Percentiles rank a stretch among this genome's conserved stretches.
Evolutionary conservation across 2,113 vertebrate species (phyloP).

Genomic region (Trachemys scripta): DNA sequence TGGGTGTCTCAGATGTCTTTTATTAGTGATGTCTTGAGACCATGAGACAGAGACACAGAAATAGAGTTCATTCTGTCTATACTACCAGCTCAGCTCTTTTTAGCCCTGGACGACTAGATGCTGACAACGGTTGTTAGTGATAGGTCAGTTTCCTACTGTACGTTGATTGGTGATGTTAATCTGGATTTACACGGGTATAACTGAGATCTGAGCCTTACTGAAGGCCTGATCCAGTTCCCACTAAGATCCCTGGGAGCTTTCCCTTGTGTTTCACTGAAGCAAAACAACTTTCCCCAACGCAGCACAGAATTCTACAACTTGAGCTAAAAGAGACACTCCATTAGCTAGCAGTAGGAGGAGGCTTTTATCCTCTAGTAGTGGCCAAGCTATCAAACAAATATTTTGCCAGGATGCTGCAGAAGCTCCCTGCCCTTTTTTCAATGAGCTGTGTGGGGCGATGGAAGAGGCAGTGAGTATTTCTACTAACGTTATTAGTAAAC

Average conservation of each 20-base stretch:
- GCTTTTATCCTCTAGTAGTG: not conserved
- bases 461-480: not conserved
- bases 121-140: not conserved
- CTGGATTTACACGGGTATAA: not conserved
- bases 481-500: not conserved
- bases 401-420: not conserved
- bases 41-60: not conserved
- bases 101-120: not conserved
- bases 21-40: not conserved
- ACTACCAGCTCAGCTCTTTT: not conserved
- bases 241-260: not conserved
- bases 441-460: not conserved
- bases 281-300: not conserved
- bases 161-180: not conserved
- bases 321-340: not conserved
- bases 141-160: not conserved
- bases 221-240: not conserved
- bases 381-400: not conserved
- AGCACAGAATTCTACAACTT: accelerated
- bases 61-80: not conserved
- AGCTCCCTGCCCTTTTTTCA: not conserved
- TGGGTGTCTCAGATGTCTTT: not conserved
- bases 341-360: not conserved
- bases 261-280: not conserved
- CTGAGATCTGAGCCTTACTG: not conserved